These are phyloP conservation scores for Triplophysa rosa DNA, from an alignment of 2,113 vertebrate genomes.

Conservation along the genomic window DNA sequence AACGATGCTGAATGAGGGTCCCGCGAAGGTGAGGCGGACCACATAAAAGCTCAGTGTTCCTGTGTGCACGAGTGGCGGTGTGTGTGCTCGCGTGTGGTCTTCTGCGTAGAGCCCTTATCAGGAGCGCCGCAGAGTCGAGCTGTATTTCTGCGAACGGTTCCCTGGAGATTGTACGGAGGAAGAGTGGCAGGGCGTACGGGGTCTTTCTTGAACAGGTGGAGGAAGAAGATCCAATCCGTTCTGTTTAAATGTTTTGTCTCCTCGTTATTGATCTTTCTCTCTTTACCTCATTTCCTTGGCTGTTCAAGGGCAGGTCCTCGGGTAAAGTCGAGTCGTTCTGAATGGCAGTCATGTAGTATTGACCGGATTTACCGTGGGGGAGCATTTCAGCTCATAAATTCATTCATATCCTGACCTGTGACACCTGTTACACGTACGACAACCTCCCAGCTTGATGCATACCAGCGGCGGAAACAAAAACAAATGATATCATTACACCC, in stretches of 20 bases:
- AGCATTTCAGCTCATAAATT: slow-evolving; percentile 20
- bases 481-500: not conserved
- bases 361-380: slow-evolving; percentile 32
- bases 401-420: slow-evolving; percentile 20
- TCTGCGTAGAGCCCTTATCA: slow-evolving; percentile 55
- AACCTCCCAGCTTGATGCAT: not conserved
- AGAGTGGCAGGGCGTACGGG: slow-evolving; percentile 53
- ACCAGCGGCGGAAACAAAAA: not conserved
- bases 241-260: slow-evolving; percentile 57
- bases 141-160: slow-evolving; percentile 52
- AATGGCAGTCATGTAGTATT: slow-evolving; percentile 46
- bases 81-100: slow-evolving; percentile 50
- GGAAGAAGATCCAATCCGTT: slow-evolving; percentile 51
- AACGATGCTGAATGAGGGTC: slow-evolving; percentile 25
- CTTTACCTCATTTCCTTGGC: slow-evolving; percentile 26
- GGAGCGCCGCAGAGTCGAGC: slow-evolving; percentile 52
- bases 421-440: slow-evolving; percentile 9
- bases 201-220: slow-evolving; percentile 52
- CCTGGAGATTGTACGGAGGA: slow-evolving; percentile 34
- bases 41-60: slow-evolving; percentile 33
- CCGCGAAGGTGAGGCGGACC: not conserved
- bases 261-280: slow-evolving; percentile 53
- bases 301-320: slow-evolving; percentile 56
- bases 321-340: slow-evolving; percentile 45
- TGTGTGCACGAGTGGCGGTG: not conserved